A percentile compares a stretch with the other conserved stretches of the same genome.
phyloP scores from a whole-genome alignment of 2,888 invertebrate species.

The Parelbella ahira region DNA sequence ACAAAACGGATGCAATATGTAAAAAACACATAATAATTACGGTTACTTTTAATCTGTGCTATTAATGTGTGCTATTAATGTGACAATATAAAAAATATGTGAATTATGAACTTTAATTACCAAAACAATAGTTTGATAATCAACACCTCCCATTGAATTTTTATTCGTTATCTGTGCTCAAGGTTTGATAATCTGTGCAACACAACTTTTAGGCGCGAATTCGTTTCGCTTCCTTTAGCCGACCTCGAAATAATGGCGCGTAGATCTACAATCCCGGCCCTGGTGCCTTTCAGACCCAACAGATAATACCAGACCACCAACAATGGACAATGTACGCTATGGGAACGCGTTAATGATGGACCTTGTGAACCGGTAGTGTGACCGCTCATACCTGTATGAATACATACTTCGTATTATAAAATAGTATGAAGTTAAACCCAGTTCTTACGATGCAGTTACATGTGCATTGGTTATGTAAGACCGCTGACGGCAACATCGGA shows the following conservation, averaged over 20 bases:
- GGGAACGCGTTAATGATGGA: conserved; percentile 18
- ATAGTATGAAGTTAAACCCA: too few relatives aligned
- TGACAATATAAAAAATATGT: too few relatives aligned
- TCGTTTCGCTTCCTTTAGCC: conserved; percentile 21
- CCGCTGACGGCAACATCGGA: too few relatives aligned
- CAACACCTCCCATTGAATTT: not conserved
- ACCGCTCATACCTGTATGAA: too few relatives aligned
- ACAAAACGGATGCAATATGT: too few relatives aligned
- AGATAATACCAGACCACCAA: conserved; percentile 21
- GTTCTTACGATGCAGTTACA: too few relatives aligned
- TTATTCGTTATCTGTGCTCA: conserved; percentile 2
- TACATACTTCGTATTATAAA: too few relatives aligned
- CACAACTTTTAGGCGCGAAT: conserved; percentile 7
- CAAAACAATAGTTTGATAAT: conserved; percentile 2
- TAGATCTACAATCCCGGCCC: conserved; percentile 10
- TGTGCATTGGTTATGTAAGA: too few relatives aligned
- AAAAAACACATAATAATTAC: too few relatives aligned
- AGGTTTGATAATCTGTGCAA: conserved; percentile 1
- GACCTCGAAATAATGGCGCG: conserved; percentile 11
- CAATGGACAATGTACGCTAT: conserved; percentile 31
- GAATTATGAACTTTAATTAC: not conserved
- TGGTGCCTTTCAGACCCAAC: conserved; percentile 4
- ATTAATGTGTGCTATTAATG: too few relatives aligned
- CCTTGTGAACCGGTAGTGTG: conserved; percentile 20
- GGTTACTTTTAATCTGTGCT: too few relatives aligned